These are phyloP conservation scores for Hymenopus coronatus DNA, from an alignment of 2,888 invertebrate genomes.

Conservation along the genomic window DNA sequence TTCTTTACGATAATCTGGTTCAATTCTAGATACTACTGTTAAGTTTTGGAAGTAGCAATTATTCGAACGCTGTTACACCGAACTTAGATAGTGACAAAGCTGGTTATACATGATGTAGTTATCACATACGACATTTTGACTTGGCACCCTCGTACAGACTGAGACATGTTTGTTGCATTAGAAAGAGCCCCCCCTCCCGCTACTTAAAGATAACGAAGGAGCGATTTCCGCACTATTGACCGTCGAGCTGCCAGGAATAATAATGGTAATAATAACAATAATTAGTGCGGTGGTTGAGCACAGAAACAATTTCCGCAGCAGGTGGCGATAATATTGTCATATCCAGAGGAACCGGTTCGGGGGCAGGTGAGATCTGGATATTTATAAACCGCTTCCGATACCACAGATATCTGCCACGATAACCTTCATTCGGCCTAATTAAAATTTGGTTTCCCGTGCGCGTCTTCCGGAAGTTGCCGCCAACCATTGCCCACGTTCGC, in stretches of 20 bases:
- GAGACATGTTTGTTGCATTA: not conserved
- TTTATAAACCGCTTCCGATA: slow-evolving; percentile 14
- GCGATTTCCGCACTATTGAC: too few species aligned
- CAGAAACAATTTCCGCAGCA: not conserved
- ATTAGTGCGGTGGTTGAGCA: not conserved
- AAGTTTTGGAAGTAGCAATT: too few species aligned
- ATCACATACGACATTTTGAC: not conserved
- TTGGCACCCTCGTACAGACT: not conserved
- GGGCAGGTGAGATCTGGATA: not conserved
- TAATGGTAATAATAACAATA: not conserved
- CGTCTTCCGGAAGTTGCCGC: not conserved
- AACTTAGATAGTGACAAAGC: too few species aligned
- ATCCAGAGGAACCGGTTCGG: not conserved
- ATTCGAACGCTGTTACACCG: too few species aligned
- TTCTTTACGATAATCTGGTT: too few species aligned
- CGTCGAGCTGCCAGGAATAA: not conserved
- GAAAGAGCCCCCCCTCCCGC: too few species aligned
- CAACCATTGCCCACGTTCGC: not conserved
- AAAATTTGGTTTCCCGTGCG: not conserved
- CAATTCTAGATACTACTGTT: too few species aligned
- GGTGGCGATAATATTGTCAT: not conserved
- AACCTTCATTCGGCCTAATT: not conserved
- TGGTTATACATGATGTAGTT: too few species aligned
- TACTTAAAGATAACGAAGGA: not conserved
- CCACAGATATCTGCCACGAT: not conserved